Base-by-base conservation (phyloP, 2,113 vertebrate species). In the Pygathrix nemaeus region DNA sequence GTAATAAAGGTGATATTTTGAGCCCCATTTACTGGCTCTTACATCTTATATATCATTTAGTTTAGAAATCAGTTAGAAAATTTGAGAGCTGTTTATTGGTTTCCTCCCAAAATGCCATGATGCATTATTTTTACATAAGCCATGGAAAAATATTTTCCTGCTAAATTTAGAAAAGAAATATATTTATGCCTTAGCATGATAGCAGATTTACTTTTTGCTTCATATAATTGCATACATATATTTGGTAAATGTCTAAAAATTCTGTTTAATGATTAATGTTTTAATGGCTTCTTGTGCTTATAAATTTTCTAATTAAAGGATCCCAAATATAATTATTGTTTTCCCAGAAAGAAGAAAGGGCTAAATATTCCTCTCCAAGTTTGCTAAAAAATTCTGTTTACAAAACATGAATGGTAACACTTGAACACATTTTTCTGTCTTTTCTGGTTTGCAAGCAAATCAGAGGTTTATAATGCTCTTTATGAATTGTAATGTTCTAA, bases 351-450 rank as follows among this genome's bases (percentile, higher is more conserved):
- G 92, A 78, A 93, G 35, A 78, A 25, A 96, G 50, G 45, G 0
- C 13, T 66, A 78, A 83, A 87, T 66, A 35, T 93, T 97, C 32
- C 35, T 94, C 27, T 96, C 50, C 68, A 55, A 68, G 16, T 66
- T 96, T 10, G 87, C 45, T 78, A 91, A 93, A 85, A 81, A 18
- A 21, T 79, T 92, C 32, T 84, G 17, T 68, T 81, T 32, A 82
- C 6, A 94, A 94, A 43, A 87, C 23, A 57, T 45, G 6, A 70
- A 84, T 79, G 82, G 35, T 64, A 96, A 88, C 59, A 64, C 17
- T 25, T 50, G 59, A 83, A 92, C 50, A 88, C 59, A 78, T 76
- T 59, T 59, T 8, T 52, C 23, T 93, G 35, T 85, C n/a, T 61
- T 95, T 85, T 90, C 43, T 35, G 23, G 5, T 72, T 86, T 80